Evolutionary conservation across 2,797 vertebrate species (phyloP), one percentile per base, ranked within the genome.

Genomic region (Atherinosoma microstoma): DNA sequence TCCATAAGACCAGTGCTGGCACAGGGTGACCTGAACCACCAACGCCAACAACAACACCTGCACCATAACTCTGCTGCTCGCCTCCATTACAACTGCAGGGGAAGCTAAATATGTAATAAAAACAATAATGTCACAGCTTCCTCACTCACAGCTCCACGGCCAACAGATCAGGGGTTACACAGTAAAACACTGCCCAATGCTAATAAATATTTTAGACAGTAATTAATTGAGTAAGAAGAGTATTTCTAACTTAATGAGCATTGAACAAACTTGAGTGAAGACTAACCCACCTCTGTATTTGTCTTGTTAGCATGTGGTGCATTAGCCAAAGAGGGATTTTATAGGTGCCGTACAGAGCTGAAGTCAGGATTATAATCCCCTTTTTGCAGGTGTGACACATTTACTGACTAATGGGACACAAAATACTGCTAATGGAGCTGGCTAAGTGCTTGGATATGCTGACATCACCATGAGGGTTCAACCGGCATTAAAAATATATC

Each of bases 1-100:
- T 68, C 94, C 94, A 54, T 95, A 95, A 59, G 94, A 95, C 94
- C 94, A 95, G 80, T 95, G 94, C 84, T 95, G 95, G 78, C 93
- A 89, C 73, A 92, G 71, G 68, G 87, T 84, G 80, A 93, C 91
- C 86, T 95, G 93, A 65, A 90, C 85, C 88, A 92, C 82, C 89
- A 93, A 84, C 62, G 86, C 87, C 90, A 95, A 68, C 81, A 95
- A 47, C 82, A 94, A 79, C 91, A 94, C 90, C 86, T 93, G 91
- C 84, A 94, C 79, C 85, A 86, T 66, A 76, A 78, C 78, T 90
- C 79, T 90, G 87, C 88, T 84, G 82, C 82, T 89, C 20, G 80
- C 73, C 57, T 94, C 92, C 94, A 95, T 95, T 80, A 81, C 53
- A 86, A 68, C 92, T 92, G 89, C 73, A 71, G 85, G 80, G 66